phyloP scores from a whole-genome alignment of 2,888 invertebrate species.

The Troilus luridus region DNA sequence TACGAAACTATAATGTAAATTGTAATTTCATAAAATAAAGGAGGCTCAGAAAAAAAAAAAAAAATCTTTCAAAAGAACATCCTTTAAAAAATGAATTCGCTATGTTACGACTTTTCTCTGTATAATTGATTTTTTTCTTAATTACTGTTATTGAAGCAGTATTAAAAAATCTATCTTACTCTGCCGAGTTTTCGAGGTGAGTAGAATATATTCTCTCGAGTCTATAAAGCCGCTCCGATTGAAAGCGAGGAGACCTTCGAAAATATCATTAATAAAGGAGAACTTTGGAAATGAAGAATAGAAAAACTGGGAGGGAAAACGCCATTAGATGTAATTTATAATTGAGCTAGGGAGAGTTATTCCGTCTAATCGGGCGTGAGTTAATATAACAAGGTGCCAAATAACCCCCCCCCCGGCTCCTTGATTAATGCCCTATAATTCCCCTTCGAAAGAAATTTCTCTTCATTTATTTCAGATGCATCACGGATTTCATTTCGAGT shows the following conservation, averaged over 20 bases:
- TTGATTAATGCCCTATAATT: constrained; percentile 50
- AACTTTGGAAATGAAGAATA: constrained; percentile 14
- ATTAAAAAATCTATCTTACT: background rate
- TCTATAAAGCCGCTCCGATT: background rate
- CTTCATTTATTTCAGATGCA: constrained; percentile 49
- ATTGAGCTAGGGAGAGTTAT: constrained; percentile 48
- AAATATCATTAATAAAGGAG: constrained; percentile 35
- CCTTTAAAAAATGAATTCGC: no score
- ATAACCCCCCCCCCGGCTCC: constrained; percentile 1
- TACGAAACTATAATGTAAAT: no score
- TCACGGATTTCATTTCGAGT: constrained; percentile 48
- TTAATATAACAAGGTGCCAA: constrained; percentile 57
- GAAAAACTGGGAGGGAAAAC: background rate
- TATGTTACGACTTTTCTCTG: background rate
- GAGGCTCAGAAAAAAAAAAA: no score
- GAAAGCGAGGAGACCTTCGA: background rate
- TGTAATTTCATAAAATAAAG: no score
- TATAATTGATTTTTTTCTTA: background rate
- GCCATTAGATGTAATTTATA: constrained; percentile 44
- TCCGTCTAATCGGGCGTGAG: constrained; percentile 52
- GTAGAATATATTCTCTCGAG: background rate
- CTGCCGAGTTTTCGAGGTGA: background rate
- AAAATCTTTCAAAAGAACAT: no score
- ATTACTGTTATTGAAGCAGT: background rate
- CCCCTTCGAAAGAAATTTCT: constrained; percentile 49